Base-by-base conservation (phyloP, 2,888 invertebrate genomes). In the Meteorus cinctellus region DNA sequence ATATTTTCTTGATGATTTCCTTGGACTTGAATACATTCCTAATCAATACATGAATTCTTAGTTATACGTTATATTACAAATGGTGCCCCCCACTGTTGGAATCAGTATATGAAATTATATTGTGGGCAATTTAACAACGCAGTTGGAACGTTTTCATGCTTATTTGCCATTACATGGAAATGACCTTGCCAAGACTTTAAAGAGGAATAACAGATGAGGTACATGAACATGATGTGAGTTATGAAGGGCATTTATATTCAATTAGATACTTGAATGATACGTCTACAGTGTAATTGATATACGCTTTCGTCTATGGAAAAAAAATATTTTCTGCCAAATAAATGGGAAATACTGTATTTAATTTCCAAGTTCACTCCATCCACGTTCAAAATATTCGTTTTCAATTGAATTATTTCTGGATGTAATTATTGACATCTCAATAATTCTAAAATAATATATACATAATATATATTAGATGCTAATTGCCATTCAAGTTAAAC, bases 121-220 rank as follows among this genome's bases (percentile, higher is more conserved):
- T 60, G 36, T 65, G 24, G 24, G 36, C n/a, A 19, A 29, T 48
- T 29, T 3, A 67, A 80, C 82, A 82, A 78, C 82, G 82, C 81
- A 82, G 83, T 82, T 84, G 82, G 82, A 85, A 83, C 82, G 82
- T 83, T 85, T 86, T 87, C 85, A 83, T 85, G 84, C 84, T 80
- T 82, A 82, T 84, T 84, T 85, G 83, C 85, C 81, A 83, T 86
- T 87, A 86, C 83, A 86, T 87, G 82, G 83, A 86, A 86, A 85
- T 86, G 88, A 87, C 88, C 88, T 88, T 88, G 87, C 78, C 82
- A 85, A 82, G 85, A 87, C 87, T 87, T 86, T 84, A 79, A 84
- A 81, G 60, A 45, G 60, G 48, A 59, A 31, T 16, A 48, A 41
- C n/a, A 55, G 41, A 55, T 27, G 63, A 72, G 55, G 65, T 69